A percentile compares a stretch with the other conserved stretches of the same genome.
Evolutionary conservation across 2,797 vertebrate species (phyloP).

Genomic region (Lepus oiostolus): DNA sequence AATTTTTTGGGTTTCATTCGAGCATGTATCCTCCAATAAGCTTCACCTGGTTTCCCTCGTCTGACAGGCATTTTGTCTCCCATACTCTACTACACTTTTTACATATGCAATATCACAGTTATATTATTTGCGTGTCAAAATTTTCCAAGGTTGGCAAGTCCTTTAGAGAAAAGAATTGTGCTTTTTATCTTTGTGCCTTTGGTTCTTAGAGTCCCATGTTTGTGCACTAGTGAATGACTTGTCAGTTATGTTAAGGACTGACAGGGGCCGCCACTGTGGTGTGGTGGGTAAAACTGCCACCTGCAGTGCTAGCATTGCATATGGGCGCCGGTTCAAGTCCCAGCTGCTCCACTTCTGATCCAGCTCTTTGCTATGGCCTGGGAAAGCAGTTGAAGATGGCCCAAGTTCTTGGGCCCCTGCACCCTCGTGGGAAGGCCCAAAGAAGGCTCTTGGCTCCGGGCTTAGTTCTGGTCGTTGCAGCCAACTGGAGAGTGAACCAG

Average conservation of each 20-base stretch:
- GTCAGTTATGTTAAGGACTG: neutral
- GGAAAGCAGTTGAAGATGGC: too few species aligned
- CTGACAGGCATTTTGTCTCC: neutral
- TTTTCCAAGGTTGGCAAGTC: neutral
- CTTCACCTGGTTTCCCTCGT: neutral
- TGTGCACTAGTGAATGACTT: neutral
- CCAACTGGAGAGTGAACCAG: too few species aligned
- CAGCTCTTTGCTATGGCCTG: too few species aligned
- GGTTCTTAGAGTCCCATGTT: neutral
- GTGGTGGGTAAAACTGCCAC: too few species aligned
- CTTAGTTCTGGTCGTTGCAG: too few species aligned
- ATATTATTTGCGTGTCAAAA: neutral
- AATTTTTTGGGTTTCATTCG: neutral
- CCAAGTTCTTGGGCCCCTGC: too few species aligned
- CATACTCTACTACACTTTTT: neutral
- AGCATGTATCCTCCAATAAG: neutral
- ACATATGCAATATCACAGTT: neutral
- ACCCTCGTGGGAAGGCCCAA: too few species aligned
- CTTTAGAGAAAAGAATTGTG: neutral
- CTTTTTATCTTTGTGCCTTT: neutral
- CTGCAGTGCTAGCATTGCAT: too few species aligned
- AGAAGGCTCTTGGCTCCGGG: too few species aligned
- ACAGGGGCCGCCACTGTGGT: neutral
- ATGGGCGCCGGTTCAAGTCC: too few species aligned
- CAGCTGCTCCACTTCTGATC: too few species aligned